Conservation (phyloP, 1,140 invertebrate genomes). For the Hyles vespertilio region DNA sequence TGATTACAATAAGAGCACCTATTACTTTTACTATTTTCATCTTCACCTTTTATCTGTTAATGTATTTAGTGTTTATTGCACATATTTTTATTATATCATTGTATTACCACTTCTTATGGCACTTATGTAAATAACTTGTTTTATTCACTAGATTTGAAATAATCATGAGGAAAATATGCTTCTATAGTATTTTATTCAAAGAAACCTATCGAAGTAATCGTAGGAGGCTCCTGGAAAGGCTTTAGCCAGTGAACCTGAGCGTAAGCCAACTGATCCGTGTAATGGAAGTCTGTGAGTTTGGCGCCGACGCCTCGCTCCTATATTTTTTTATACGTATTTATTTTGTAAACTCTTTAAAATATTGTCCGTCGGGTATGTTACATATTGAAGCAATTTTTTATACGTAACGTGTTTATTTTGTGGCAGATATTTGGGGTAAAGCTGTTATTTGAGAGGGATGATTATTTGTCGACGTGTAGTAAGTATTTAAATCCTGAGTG, state of each 20-base stretch:
- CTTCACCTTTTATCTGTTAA: slow-evolving; percentile 38
- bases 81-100: slow-evolving; percentile 24
- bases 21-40: slow-evolving; percentile 29
- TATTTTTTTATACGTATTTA: slow-evolving; percentile 32
- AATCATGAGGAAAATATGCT: background rate
- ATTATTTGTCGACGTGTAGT: slow-evolving; percentile 21
- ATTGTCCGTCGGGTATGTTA: background rate
- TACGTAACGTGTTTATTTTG: too few relatives aligned
- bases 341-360: slow-evolving; percentile 30
- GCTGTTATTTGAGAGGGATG: slow-evolving; percentile 3
- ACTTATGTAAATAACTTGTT: slow-evolving; percentile 12
- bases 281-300: slow-evolving; percentile 58
- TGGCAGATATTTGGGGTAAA: background rate
- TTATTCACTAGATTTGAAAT: slow-evolving; percentile 2
- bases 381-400: too few relatives aligned
- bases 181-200: slow-evolving; percentile 8
- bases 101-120: slow-evolving; percentile 21
- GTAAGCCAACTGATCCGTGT: slow-evolving; percentile 60
- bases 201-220: slow-evolving; percentile 45
- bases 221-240: slow-evolving; percentile 47
- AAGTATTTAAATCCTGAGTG: slow-evolving; percentile 36
- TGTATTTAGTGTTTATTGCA: slow-evolving; percentile 53
- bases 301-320: slow-evolving; percentile 30
- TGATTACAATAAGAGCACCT: slow-evolving; percentile 70
- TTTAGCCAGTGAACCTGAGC: slow-evolving; percentile 52